Conservation (phyloP, 2,113 vertebrate species). For the Columba livia region DNA sequence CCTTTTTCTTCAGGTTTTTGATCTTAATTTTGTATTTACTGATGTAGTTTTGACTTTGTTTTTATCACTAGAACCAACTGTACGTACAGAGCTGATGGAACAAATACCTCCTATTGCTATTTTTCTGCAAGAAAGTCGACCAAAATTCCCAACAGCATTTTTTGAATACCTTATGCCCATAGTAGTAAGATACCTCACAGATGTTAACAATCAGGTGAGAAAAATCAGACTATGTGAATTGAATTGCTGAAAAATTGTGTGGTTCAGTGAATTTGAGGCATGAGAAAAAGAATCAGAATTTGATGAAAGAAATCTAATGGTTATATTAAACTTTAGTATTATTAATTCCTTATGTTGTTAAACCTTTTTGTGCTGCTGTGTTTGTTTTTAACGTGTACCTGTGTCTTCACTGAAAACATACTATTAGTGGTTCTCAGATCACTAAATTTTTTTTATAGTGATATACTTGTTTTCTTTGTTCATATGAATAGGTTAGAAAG, state of each 20-base stretch:
- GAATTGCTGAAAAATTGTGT: not conserved
- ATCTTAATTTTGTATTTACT: not conserved
- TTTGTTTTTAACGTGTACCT: not conserved
- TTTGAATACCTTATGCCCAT: conserved; percentile 88
- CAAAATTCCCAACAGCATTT: conserved; percentile 84
- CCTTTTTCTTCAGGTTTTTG: not conserved
- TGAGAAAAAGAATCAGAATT: not conserved
- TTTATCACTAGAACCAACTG: conserved; percentile 83
- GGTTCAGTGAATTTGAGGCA: not conserved
- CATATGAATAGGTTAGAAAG: conserved; percentile 84
- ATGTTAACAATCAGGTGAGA: conserved; percentile 88
- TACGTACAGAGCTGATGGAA: conserved; percentile 89
- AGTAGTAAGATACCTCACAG: conserved; percentile 84
- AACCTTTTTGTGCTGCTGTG: not conserved
- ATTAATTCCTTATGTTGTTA: not conserved
- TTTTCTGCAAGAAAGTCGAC: conserved; percentile 87
- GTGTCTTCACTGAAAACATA: not conserved
- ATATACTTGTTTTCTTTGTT: not conserved
- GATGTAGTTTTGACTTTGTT: not conserved
- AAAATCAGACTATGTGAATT: not conserved
- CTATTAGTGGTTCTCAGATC: not conserved
- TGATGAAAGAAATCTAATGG: not conserved
- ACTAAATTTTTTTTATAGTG: not conserved
- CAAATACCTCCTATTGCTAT: conserved; percentile 88
- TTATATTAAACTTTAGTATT: not conserved